These are phyloP conservation scores for Trachurus trachurus DNA, from an alignment of 2,797 vertebrate species.

Conservation along the genomic window DNA sequence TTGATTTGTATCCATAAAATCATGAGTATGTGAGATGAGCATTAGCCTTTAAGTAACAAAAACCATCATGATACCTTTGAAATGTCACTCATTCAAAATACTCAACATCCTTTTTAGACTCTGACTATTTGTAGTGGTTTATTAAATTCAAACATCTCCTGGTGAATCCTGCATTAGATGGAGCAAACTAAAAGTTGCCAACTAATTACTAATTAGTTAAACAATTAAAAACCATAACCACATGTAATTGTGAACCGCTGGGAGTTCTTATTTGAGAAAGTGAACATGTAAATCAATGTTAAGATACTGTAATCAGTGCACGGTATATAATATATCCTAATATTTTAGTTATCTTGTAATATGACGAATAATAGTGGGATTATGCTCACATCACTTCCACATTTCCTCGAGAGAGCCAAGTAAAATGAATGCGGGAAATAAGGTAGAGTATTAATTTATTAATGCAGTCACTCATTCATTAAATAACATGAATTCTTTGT, in stretches of 20 bases:
- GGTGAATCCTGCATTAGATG: not conserved
- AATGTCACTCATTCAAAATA: constrained; percentile 60
- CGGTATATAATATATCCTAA: constrained; percentile 28
- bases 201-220: too few species aligned
- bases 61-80: constrained; percentile 50
- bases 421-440: constrained; percentile 41
- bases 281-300: constrained; percentile 8
- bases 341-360: constrained; percentile 25
- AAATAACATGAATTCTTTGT: constrained; percentile 74
- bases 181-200: not conserved
- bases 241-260: not conserved
- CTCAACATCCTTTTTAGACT: constrained; percentile 23
- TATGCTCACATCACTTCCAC: constrained; percentile 19
- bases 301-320: not conserved
- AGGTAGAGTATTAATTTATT: constrained; percentile 61
- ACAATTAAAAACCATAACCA: not conserved
- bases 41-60: constrained; percentile 70
- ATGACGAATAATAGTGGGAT: constrained; percentile 32
- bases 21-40: constrained; percentile 54
- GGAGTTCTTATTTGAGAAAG: not conserved
- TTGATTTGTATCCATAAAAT: constrained; percentile 71
- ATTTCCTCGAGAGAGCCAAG: constrained; percentile 11
- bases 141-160: constrained; percentile 44
- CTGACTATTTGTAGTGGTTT: constrained; percentile 47
- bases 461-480: constrained; percentile 63